Evolutionary conservation across 2,888 invertebrate species (phyloP).

Genomic region (Crioceris asparagi): DNA sequence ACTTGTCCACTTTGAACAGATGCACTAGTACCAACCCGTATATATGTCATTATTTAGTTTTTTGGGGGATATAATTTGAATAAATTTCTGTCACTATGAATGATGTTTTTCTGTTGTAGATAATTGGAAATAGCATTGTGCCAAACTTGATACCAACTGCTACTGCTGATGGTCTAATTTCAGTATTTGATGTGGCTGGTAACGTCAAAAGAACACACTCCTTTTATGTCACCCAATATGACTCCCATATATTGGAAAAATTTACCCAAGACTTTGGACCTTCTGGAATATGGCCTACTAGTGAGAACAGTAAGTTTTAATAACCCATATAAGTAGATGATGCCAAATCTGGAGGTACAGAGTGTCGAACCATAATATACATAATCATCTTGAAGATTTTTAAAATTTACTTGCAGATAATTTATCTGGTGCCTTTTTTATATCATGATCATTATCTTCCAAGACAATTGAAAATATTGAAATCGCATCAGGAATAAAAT

Average conservation of each 20-base stretch:
- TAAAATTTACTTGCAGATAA: not conserved
- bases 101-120: slow-evolving; percentile 7
- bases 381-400: not conserved
- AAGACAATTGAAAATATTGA: too few species aligned
- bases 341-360: not conserved
- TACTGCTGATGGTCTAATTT: slow-evolving; percentile 54
- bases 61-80: not conserved
- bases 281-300: slow-evolving; percentile 28
- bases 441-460: too few species aligned
- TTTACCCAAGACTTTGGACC: slow-evolving; percentile 37
- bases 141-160: slow-evolving; percentile 44
- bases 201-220: slow-evolving; percentile 61
- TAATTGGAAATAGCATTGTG: slow-evolving; percentile 32
- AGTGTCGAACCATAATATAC: too few species aligned
- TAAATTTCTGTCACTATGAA: not conserved
- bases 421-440: too few species aligned
- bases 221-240: slow-evolving; percentile 40
- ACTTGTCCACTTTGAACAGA: too few species aligned
- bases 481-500: too few species aligned
- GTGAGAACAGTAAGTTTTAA: slow-evolving; percentile 29
- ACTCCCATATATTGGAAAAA: slow-evolving; percentile 36
- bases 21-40: not conserved
- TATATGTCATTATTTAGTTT: not conserved
- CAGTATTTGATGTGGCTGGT: slow-evolving; percentile 74
- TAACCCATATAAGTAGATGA: not conserved